phyloP scores from a whole-genome alignment of 2,113 vertebrate species.

The Ptyas mucosa region DNA sequence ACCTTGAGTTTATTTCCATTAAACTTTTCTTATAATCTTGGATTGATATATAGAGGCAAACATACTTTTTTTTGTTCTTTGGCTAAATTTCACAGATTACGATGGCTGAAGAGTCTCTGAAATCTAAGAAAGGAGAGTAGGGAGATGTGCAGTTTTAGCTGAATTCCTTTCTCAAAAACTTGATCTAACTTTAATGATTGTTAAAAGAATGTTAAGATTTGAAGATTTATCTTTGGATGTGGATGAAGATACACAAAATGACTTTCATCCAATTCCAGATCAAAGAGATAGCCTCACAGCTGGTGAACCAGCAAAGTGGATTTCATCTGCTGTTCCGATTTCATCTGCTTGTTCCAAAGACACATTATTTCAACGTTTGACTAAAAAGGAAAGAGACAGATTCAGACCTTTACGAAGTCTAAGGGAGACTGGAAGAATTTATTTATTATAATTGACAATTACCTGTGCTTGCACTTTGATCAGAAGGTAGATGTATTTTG shows the following conservation, averaged over 20 bases:
- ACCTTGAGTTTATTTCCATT: background rate
- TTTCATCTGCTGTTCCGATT: background rate
- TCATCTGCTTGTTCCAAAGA: background rate
- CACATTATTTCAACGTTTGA: background rate
- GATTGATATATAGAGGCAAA: background rate
- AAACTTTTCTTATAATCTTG: background rate
- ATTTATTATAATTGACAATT: background rate
- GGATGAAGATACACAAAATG: background rate
- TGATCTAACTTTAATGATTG: background rate
- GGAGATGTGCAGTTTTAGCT: background rate
- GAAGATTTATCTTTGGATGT: background rate
- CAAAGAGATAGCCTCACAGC: background rate
- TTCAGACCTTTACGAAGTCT: background rate
- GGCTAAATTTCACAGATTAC: background rate
- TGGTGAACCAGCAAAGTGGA: background rate
- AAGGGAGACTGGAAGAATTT: background rate
- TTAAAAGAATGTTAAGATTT: background rate
- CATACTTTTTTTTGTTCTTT: background rate
- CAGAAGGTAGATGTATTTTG: background rate
- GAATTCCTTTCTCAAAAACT: background rate
- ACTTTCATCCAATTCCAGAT: background rate
- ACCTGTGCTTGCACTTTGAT: background rate
- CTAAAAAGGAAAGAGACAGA: background rate
- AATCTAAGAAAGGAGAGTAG: background rate
- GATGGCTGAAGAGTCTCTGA: background rate